These are phyloP conservation scores for Ornithorhynchus anatinus DNA, from an alignment of 2,113 vertebrate species.

Conservation along the genomic window DNA sequence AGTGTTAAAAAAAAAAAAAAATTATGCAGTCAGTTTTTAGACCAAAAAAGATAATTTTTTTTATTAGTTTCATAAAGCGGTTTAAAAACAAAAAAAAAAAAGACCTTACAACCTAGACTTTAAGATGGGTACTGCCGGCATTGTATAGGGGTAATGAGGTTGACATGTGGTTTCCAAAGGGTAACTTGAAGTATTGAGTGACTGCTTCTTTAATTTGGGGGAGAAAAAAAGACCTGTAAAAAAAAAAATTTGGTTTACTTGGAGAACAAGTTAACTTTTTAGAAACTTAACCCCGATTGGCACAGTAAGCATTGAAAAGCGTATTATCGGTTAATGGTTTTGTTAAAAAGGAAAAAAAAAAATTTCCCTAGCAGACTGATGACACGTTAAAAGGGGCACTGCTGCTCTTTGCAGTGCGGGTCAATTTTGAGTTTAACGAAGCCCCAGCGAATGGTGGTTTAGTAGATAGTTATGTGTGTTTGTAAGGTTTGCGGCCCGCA, in stretches of 20 bases:
- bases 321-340: slow-evolving; percentile 69
- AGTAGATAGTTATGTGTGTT: slow-evolving; percentile 77
- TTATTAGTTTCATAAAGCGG: slow-evolving; percentile 72
- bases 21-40: slow-evolving; percentile 73
- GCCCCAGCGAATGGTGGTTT: slow-evolving; percentile 61
- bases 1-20: slow-evolving; percentile 83
- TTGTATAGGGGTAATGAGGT: slow-evolving; percentile 78
- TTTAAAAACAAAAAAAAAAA: too few species aligned
- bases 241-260: slow-evolving; percentile 58
- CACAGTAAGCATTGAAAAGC: slow-evolving; percentile 57
- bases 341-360: slow-evolving; percentile 60
- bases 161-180: slow-evolving; percentile 71
- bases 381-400: slow-evolving; percentile 61
- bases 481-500: slow-evolving; percentile 66
- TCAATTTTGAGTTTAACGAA: slow-evolving; percentile 65
- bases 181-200: slow-evolving; percentile 69
- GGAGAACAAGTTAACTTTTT: slow-evolving; percentile 55
- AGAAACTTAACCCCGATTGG: slow-evolving; percentile 67
- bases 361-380: slow-evolving; percentile 59
- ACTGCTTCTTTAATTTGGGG: slow-evolving; percentile 78
- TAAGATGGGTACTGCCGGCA: slow-evolving; percentile 84
- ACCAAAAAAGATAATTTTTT: slow-evolving; percentile 69
- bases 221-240: slow-evolving; percentile 51
- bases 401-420: slow-evolving; percentile 66
- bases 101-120: slow-evolving; percentile 70